Evolutionary conservation across 2,888 invertebrate genomes (phyloP), one percentile per base, ranked within the genome.

Genomic region (Acrobasis suavella): DNA sequence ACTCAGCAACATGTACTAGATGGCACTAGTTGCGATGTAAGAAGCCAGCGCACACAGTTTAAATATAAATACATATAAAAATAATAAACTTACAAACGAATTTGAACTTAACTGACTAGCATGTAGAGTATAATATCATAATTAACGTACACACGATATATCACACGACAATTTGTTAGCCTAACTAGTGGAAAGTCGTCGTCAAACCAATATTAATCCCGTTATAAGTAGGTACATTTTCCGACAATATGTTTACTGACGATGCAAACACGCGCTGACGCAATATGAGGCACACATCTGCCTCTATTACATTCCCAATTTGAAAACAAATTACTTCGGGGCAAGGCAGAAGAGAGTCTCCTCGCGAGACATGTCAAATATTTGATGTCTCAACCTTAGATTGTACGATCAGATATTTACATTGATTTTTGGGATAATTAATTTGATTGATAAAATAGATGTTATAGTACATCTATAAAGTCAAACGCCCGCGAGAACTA

Each of bases 121-220:
- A 55, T 16, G 16, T 46, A 46, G n/a, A 9, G 16, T 39, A 56
- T 56, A 46, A 42, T 56, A 56, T 56, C 42, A 17, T 56, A 17
- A 46, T 16, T 32, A 8, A 14, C 42, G 39, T 56, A 56, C 56
- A 56, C 56, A 46, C 56, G 46, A 56, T 56, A 56, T 63, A 65
- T 63, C 58, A 65, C 65, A 62, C 62, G 56, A 64, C 62, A 66
- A 66, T 75, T 75, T 69, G 71, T 73, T 75, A 64, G 17, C 68
- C 74, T 75, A 75, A 63, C 72, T 70, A 71, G 58, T 60, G 65
- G 62, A 66, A 64, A 62, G 63, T 58, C 60, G 50, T 22, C 54
- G 38, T 12, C 32, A n/a, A 38, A n/a, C 14, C 52, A 22, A 1
- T 50, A 42, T 32, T 38, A 50, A 59, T 15, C 12, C 15, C 22